These are phyloP conservation scores for Latheticus oryzae DNA, from an alignment of 2,888 invertebrate species.

Conservation along the genomic window DNA sequence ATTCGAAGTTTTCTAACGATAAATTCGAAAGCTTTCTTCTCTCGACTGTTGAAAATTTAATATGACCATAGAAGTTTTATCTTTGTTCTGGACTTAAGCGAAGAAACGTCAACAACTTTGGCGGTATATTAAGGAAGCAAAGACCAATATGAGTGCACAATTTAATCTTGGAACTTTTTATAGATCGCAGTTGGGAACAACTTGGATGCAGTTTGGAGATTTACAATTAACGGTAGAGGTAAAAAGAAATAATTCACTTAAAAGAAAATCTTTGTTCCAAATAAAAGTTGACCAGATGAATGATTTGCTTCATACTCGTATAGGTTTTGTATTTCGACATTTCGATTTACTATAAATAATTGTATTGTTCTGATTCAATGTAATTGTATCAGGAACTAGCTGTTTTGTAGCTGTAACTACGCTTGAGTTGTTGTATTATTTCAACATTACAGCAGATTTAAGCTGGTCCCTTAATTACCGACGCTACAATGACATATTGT, in stretches of 20 bases:
- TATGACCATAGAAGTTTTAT: constrained; percentile 32
- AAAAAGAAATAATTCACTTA: background rate
- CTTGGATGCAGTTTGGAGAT: constrained; percentile 15
- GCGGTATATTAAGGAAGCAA: constrained; percentile 31
- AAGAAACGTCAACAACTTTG: constrained; percentile 29
- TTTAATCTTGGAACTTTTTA: constrained; percentile 23
- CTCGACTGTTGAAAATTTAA: constrained; percentile 32
- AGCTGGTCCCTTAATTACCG: constrained; percentile 11
- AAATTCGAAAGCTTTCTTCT: background rate
- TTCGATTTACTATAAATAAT: no score
- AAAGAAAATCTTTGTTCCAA: constrained; percentile 12
- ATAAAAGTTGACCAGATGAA: no score
- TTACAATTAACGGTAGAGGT: constrained; percentile 12
- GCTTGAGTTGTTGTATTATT: constrained; percentile 17
- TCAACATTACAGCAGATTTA: constrained; percentile 12
- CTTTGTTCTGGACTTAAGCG: constrained; percentile 29
- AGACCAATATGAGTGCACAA: constrained; percentile 22
- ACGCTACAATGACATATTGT: constrained; percentile 20
- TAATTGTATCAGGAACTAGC: constrained; percentile 9
- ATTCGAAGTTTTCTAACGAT: no score
- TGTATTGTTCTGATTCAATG: no score
- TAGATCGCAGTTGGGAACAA: constrained; percentile 17
- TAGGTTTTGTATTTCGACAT: no score
- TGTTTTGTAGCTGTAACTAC: constrained; percentile 2
- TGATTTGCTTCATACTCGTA: no score